Percentiles rank a stretch among this genome's conserved stretches.
These are phyloP conservation scores for Sebastes fasciatus DNA, from an alignment of 2,113 vertebrate genomes.

Conservation along the genomic window DNA sequence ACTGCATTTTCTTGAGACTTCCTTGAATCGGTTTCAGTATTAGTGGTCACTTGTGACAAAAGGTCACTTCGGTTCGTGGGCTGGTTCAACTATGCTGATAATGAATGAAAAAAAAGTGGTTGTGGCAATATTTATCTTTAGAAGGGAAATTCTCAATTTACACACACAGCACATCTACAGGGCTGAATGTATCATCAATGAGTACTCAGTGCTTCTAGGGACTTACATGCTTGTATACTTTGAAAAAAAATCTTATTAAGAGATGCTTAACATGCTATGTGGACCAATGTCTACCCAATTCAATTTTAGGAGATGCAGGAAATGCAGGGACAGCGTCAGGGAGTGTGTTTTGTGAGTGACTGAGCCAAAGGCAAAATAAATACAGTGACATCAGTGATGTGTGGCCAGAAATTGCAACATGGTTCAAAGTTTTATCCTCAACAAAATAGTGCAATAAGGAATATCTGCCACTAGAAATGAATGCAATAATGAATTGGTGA, in stretches of 20 bases:
- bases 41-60: neutral
- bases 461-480: too few relatives aligned
- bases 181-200: neutral
- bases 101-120: neutral
- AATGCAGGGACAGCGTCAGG: neutral
- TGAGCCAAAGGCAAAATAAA: neutral
- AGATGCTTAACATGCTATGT: neutral
- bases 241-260: neutral
- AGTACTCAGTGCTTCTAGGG: neutral
- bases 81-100: neutral
- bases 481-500: neutral
- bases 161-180: neutral
- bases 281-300: neutral
- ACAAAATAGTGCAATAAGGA: neutral
- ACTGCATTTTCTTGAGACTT: conserved; percentile 2
- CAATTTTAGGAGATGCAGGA: neutral
- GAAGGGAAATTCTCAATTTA: neutral
- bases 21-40: conserved; percentile 10
- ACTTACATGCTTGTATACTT: neutral
- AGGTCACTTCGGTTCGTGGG: neutral
- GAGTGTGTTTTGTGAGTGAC: neutral
- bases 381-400: neutral
- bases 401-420: neutral
- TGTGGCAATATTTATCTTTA: neutral
- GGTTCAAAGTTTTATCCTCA: neutral